phyloP scores from a whole-genome alignment of 1,140 invertebrate species.

The Penaeus indicus region DNA sequence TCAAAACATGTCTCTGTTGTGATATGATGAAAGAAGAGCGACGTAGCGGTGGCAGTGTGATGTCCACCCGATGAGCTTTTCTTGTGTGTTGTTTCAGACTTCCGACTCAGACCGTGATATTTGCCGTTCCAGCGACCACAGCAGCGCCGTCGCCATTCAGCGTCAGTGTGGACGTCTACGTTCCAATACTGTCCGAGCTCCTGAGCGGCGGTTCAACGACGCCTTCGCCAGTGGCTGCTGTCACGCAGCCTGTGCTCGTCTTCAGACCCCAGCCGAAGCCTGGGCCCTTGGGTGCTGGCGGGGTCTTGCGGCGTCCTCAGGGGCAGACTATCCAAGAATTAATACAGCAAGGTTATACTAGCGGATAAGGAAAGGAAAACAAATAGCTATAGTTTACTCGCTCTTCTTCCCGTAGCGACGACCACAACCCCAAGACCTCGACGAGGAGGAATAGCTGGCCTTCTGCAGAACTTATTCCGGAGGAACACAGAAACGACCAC shows the following conservation, averaged over 20 bases:
- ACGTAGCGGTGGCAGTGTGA: background rate
- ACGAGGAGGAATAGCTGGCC: no score
- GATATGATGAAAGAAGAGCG: background rate
- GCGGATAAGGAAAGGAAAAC: background rate
- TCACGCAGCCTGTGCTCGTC: background rate
- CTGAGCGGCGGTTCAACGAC: background rate
- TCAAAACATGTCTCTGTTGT: background rate
- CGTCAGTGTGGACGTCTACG: conserved; percentile 17
- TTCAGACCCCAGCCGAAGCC: background rate
- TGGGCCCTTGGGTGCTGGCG: background rate
- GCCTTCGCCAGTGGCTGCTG: background rate
- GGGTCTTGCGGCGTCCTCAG: no score
- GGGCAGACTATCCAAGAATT: conserved; percentile 17
- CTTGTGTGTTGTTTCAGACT: background rate
- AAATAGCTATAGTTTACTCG: background rate
- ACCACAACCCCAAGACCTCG: no score
- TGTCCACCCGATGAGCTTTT: background rate
- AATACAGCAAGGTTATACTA: background rate
- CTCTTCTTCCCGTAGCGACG: no score
- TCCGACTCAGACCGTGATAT: no score
- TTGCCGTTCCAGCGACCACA: conserved; percentile 21
- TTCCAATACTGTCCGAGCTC: conserved; percentile 26
- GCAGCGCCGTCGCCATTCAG: conserved; percentile 3
- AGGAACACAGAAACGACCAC: no score
- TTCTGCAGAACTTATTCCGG: no score